Base-by-base conservation (phyloP, 2,797 vertebrate genomes). In the Hypotaenidia philippensis region DNA sequence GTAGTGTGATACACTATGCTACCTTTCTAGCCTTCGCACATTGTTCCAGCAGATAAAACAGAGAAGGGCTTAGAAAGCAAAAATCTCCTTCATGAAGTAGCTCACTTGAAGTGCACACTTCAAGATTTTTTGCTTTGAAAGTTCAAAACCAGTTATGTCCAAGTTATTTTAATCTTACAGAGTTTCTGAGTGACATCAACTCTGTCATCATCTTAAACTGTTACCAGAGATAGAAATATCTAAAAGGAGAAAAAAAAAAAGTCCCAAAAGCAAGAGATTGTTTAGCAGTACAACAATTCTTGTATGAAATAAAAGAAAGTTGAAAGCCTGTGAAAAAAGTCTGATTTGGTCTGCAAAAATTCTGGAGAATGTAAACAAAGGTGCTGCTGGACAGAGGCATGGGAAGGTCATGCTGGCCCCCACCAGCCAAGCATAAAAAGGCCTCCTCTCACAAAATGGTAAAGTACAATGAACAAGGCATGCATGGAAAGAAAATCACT, bases 121-220 rank as follows among this genome's bases (percentile, higher is more conserved):
- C 47, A 64, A 13, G 31, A 25, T 10, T 74, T 50, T 70, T 47
- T 20, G 75, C 27, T 71, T 57, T 36, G 41, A 34, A 75, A 31
- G 5, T 72, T 60, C 41, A 61, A 79, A 92, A 53, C 29, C 12
- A 29, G 17, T 61, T 53, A 49, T 7, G 5, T 41, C 50, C 13
- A 59, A 88, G 44, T 69, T 69, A 83, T 38, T 88, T 90, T 76
- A 61, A 90, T 61, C 40, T 61, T 72, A 66, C 8, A 31, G 7
- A 13, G 6, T 8, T 86, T 94, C 61, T 66, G 7, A 90, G 25
- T 63, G 27, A 78, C 41, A 60, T 29, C 32, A 86, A 38, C 9
- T 34, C 65, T 82, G 47, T n/a, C 44, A 69, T 76, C 22, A 75
- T 57, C 47, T 69, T 40, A 75, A 50, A 78, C 22, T 31, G 14